phyloP scores from a whole-genome alignment of 2,113 vertebrate species.

The Ailurus styani region DNA sequence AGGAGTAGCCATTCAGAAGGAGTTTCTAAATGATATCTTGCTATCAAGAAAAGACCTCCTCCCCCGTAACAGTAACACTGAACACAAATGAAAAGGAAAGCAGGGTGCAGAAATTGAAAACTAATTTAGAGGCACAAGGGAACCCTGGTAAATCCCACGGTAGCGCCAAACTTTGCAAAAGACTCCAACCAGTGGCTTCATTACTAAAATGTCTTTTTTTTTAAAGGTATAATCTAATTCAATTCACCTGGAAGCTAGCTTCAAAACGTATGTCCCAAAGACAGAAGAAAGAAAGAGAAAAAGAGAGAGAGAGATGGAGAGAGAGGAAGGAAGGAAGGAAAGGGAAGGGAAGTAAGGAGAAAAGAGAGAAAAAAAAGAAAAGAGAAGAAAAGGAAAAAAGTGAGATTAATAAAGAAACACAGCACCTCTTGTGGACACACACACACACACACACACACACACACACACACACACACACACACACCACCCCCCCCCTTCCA shows the following conservation, averaged over 20 bases:
- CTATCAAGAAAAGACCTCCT: conserved; percentile 23
- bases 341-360: neutral
- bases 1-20: neutral
- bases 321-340: no score
- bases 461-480: neutral
- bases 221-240: neutral
- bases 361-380: neutral
- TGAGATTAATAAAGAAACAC: neutral
- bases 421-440: neutral
- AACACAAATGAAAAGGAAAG: neutral
- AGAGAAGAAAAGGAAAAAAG: neutral
- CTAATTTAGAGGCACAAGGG: neutral
- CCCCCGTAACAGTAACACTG: neutral
- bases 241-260: neutral
- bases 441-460: neutral
- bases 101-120: neutral
- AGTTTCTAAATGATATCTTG: neutral
- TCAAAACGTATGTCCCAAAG: neutral
- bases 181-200: neutral
- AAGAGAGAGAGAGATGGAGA: rapidly evolving
- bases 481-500: neutral
- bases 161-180: neutral
- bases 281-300: neutral
- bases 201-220: neutral
- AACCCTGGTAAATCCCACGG: neutral